Conservation (phyloP, 2,888 invertebrate genomes). For the Eupithecia subumbrata region DNA sequence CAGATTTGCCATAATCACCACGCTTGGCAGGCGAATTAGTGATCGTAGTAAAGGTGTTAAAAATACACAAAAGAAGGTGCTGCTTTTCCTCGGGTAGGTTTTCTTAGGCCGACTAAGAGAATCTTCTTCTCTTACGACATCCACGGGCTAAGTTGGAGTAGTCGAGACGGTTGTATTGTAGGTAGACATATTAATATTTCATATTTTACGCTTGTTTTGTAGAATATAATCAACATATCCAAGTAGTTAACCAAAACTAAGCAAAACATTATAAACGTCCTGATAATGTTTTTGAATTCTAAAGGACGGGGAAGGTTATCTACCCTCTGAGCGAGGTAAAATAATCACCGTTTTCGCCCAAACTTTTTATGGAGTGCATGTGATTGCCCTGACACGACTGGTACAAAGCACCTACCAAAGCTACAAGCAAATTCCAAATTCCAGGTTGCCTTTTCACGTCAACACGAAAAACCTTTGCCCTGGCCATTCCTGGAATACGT, state of each 20-base stretch:
- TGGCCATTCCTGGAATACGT: conserved; percentile 30
- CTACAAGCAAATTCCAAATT: conserved; percentile 63
- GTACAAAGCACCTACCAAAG: conserved; percentile 62
- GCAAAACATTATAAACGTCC: not conserved
- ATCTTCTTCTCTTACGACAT: too few species aligned
- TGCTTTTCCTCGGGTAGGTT: not conserved
- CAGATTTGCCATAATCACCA: not conserved
- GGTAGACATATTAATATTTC: not conserved
- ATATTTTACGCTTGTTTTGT: not conserved
- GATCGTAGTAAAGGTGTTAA: not conserved
- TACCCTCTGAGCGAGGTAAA: conserved; percentile 29
- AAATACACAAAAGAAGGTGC: too few species aligned
- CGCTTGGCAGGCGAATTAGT: not conserved
- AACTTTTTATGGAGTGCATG: conserved; percentile 51
- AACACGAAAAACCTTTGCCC: conserved; percentile 53
- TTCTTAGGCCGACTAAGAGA: not conserved
- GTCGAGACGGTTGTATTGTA: not conserved
- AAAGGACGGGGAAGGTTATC: not conserved
- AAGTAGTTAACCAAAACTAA: not conserved
- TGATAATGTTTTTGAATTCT: not conserved
- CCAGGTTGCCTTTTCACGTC: conserved; percentile 57
- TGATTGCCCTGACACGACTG: conserved; percentile 61
- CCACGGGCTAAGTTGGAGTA: too few species aligned
- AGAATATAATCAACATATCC: not conserved
- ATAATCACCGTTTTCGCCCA: conserved; percentile 42